Conservation (phyloP, 1,140 invertebrate genomes). For the Calliopsis andreniformis region DNA sequence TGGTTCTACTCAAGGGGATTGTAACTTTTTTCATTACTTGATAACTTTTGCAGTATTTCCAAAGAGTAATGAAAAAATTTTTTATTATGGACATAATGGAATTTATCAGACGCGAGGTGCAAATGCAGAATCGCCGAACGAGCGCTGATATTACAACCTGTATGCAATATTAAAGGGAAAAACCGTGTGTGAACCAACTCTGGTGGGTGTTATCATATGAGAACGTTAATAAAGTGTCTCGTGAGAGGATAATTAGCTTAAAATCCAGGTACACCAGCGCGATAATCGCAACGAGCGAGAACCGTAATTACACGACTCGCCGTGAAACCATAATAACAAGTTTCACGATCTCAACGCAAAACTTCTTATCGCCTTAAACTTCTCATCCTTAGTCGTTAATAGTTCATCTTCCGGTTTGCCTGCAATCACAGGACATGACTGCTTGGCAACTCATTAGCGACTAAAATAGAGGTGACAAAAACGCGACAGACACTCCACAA, state of each 20-base stretch:
- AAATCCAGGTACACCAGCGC: neutral
- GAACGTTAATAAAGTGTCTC: constrained; percentile 15
- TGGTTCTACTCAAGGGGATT: too few relatives aligned
- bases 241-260: constrained; percentile 36
- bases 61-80: too few relatives aligned
- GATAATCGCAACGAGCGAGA: constrained; percentile 27
- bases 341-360: constrained; percentile 13
- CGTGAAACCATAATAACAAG: constrained; percentile 42
- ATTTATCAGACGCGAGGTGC: too few relatives aligned
- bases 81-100: too few relatives aligned
- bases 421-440: neutral
- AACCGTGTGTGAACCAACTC: neutral
- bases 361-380: constrained; percentile 29
- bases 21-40: too few relatives aligned
- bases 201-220: neutral
- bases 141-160: too few relatives aligned
- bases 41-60: too few relatives aligned
- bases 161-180: neutral
- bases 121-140: too few relatives aligned
- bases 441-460: constrained; percentile 1
- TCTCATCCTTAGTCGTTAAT: neutral
- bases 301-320: constrained; percentile 34
- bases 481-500: neutral
- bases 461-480: too few relatives aligned
- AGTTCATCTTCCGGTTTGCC: neutral